Evolutionary conservation across 2,888 invertebrate genomes (phyloP).

Genomic region (Euclidia mi): DNA sequence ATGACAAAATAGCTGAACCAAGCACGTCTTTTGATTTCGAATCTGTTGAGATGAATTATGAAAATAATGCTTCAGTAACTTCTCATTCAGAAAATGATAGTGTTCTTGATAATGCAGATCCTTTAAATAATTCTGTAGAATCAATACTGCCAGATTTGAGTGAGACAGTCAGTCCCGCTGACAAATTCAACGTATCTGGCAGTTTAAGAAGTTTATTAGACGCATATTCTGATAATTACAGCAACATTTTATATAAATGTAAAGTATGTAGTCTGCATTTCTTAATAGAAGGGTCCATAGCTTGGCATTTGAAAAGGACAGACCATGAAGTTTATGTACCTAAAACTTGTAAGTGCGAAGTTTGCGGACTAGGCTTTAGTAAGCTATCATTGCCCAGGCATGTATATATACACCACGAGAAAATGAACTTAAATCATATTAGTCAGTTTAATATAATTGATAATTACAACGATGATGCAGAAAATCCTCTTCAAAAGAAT

Average conservation of each 20-base stretch:
- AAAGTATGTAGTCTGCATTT: conserved; percentile 25
- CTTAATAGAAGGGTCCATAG: conserved; percentile 8
- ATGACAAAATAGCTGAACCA: background rate
- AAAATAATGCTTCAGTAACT: background rate
- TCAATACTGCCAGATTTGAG: background rate
- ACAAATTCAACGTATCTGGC: conserved; percentile 3
- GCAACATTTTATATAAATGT: conserved; percentile 26
- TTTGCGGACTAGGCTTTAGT: conserved; percentile 33
- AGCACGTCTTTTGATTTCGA: conserved; percentile 13
- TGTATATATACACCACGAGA: conserved; percentile 34
- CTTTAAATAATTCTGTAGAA: conserved; percentile 6
- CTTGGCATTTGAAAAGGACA: conserved; percentile 17
- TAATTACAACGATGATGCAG: background rate
- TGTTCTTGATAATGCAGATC: background rate
- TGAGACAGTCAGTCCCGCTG: background rate
- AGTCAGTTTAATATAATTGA: conserved; percentile 5
- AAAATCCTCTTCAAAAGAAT: background rate
- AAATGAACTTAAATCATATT: conserved; percentile 16
- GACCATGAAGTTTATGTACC: background rate
- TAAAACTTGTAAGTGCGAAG: conserved; percentile 18
- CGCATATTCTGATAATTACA: conserved; percentile 6
- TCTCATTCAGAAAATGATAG: background rate
- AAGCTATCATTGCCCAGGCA: conserved; percentile 28
- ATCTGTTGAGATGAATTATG: conserved; percentile 10
- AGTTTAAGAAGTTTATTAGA: conserved; percentile 22